These are phyloP conservation scores for Pipra filicauda DNA, from an alignment of 2,113 vertebrate genomes.

Conservation along the genomic window DNA sequence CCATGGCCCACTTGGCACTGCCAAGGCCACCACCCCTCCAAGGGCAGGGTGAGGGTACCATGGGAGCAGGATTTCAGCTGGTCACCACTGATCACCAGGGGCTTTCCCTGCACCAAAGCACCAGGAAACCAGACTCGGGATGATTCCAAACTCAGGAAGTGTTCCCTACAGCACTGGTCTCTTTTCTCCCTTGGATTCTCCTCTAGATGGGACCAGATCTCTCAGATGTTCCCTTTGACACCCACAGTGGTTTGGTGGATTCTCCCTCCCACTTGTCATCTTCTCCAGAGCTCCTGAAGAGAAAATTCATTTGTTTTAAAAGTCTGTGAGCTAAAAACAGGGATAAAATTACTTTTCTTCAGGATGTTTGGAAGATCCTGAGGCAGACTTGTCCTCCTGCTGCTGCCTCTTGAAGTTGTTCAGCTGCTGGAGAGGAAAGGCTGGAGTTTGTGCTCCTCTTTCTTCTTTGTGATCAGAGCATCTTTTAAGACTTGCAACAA, in stretches of 20 bases:
- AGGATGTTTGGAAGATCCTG: neutral
- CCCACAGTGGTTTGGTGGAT: neutral
- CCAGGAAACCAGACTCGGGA: neutral
- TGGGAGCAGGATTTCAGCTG: neutral
- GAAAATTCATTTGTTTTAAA: neutral
- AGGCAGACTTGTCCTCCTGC: neutral
- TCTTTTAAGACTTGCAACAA: neutral
- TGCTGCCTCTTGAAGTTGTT: neutral
- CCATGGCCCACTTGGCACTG: neutral
- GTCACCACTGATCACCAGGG: neutral
- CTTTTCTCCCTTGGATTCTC: neutral
- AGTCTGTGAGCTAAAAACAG: neutral
- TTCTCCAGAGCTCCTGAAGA: neutral
- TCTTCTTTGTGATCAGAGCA: neutral
- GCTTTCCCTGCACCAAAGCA: neutral
- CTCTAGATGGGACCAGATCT: neutral
- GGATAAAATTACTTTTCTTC: neutral
- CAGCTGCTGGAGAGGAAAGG: neutral
- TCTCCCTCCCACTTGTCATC: neutral
- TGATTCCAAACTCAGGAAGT: neutral
- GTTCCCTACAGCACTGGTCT: neutral
- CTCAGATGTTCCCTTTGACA: neutral
- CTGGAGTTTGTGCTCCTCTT: neutral
- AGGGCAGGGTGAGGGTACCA: neutral
- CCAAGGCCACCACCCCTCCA: neutral